Evolutionary conservation across 1,140 invertebrate genomes (phyloP).

Genomic region (Orchestia grillus): DNA sequence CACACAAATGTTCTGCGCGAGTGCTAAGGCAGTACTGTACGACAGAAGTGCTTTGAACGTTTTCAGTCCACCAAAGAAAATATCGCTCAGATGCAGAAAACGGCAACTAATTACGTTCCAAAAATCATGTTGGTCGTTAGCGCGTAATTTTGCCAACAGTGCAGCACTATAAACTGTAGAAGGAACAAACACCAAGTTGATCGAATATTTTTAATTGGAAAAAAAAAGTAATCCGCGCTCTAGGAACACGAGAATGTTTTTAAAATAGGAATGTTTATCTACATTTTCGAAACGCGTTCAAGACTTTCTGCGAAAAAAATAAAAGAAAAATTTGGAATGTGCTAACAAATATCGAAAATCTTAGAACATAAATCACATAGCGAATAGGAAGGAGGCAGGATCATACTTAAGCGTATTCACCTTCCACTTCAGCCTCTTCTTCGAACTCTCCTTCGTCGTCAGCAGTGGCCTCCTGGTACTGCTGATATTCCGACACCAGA

Average conservation of each 20-base stretch:
- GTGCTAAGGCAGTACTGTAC: too few species aligned
- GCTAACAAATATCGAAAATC: background rate
- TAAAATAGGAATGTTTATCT: constrained; percentile 32
- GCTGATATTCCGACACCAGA: constrained; percentile 92
- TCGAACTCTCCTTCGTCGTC: constrained; percentile 86
- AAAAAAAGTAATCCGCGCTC: background rate
- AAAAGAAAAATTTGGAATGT: constrained; percentile 47
- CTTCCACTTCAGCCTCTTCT: constrained; percentile 76
- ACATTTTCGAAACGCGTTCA: background rate
- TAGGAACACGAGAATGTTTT: background rate
- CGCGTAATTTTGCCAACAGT: too few species aligned
- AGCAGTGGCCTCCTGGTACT: constrained; percentile 89
- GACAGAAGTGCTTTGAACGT: too few species aligned
- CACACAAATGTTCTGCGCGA: too few species aligned
- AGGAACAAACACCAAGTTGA: background rate
- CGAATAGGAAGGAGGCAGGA: background rate
- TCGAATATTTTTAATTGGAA: constrained; percentile 38
- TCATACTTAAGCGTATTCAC: constrained; percentile 66
- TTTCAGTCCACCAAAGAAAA: too few species aligned
- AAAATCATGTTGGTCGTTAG: too few species aligned
- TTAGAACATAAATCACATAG: constrained; percentile 18
- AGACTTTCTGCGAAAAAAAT: background rate
- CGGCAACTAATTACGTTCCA: too few species aligned
- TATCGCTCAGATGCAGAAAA: too few species aligned
- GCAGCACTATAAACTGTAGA: background rate